Conservation (phyloP, 1,140 invertebrate species). For the Halesus radiatus region DNA sequence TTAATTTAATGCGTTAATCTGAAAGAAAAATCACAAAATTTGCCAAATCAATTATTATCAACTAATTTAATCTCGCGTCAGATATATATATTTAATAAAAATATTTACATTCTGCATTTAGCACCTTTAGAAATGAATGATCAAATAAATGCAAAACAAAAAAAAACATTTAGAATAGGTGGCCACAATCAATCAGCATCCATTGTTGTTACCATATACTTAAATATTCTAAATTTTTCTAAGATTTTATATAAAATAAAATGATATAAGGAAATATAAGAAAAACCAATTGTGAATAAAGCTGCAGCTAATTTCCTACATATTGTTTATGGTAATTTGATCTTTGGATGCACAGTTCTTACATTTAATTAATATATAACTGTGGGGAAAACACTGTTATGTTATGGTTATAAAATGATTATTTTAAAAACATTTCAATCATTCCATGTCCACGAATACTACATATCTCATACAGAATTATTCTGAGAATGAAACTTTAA, state of each 20-base stretch:
- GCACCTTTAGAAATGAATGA: constrained; percentile 45
- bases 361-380: constrained; percentile 24
- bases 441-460: background rate
- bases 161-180: constrained; percentile 20
- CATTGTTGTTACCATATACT: background rate
- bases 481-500: constrained; percentile 10
- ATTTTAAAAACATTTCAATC: background rate
- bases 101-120: constrained; percentile 42
- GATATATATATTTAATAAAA: constrained; percentile 14
- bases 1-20: background rate
- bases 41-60: background rate
- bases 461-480: background rate
- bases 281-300: constrained; percentile 3
- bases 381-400: background rate
- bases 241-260: constrained; percentile 6
- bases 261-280: background rate
- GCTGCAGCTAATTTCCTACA: constrained; percentile 4
- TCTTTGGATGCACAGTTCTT: constrained; percentile 34
- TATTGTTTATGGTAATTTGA: constrained; percentile 43
- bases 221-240: background rate
- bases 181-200: background rate
- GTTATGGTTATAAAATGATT: background rate
- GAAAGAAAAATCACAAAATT: background rate
- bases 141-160: constrained; percentile 43
- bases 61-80: constrained; percentile 39